A percentile compares a stretch with the other conserved stretches of the same genome.
Evolutionary conservation across 2,113 vertebrate species (phyloP).

Genomic region (Oryctolagus cuniculus): mOryCun1.1 NC_091432.1:24952501-24953000

Average conservation of each 20-base stretch:
- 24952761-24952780: background rate
- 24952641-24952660: background rate
- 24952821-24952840: background rate
- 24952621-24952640: background rate
- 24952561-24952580: background rate
- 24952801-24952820: background rate
- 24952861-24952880: background rate
- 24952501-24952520: background rate
- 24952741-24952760: background rate
- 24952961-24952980: background rate
- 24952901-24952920: background rate
- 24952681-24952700: background rate
- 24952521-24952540: background rate
- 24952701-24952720: background rate
- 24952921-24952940: background rate
- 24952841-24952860: background rate
- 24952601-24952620: background rate
- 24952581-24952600: background rate
- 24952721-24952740: background rate
- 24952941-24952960: slow-evolving; percentile 15
- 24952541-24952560: background rate
- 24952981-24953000: background rate
- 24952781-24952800: background rate
- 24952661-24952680: background rate
- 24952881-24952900: background rate